Evolutionary conservation across 2,113 vertebrate species (phyloP).

Genomic region (Tricholaema leucomelas): DNA sequence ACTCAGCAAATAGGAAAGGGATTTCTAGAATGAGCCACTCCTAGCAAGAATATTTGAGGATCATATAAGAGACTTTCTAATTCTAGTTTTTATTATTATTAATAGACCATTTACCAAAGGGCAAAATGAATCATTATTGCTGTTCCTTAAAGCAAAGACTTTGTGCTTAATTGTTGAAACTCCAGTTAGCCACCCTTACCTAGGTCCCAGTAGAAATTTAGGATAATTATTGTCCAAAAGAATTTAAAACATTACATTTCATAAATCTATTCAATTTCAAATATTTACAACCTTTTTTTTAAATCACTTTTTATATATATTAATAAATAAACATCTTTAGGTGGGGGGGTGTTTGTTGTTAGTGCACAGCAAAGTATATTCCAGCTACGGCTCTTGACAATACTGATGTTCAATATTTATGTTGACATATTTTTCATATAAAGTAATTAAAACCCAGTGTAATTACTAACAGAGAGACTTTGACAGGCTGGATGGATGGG

Average conservation of each 20-base stretch:
- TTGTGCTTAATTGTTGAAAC: neutral
- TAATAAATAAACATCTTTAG: neutral
- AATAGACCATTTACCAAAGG: neutral
- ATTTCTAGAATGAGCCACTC: neutral
- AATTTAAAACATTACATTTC: neutral
- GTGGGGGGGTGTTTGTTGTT: neutral
- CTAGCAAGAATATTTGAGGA: neutral
- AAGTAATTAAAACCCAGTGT: neutral
- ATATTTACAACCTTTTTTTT: neutral
- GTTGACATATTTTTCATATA: neutral
- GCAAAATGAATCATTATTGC: neutral
- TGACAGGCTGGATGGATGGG: too few relatives aligned
- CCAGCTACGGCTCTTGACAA: neutral
- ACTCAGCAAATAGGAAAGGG: neutral
- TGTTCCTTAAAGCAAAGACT: neutral
- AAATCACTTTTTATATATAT: neutral
- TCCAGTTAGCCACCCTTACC: neutral
- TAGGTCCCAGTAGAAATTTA: accelerated
- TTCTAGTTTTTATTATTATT: neutral
- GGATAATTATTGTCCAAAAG: neutral
- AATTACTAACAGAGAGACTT: too few relatives aligned
- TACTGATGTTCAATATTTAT: neutral
- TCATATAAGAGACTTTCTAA: neutral
- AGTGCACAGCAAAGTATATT: neutral
- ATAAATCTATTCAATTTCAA: neutral